phyloP scores from a whole-genome alignment of 2,797 vertebrate genomes.

The Sebastes kiyomatsui region DNA sequence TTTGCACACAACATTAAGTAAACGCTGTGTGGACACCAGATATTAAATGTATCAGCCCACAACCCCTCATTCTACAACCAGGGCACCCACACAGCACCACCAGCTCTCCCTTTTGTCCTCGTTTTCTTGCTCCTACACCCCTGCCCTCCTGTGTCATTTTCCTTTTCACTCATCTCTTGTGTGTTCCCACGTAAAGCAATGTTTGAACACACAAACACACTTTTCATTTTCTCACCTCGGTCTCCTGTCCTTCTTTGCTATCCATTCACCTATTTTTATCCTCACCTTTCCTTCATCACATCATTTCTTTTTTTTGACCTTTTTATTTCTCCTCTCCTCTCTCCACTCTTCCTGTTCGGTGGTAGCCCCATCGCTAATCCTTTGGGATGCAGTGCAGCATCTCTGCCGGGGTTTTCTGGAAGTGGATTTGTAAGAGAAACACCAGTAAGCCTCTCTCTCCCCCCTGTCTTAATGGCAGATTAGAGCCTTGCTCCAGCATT shows the following conservation, averaged over 20 bases:
- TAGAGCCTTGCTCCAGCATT: slow-evolving; percentile 71
- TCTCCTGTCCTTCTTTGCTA: background rate
- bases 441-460: slow-evolving; percentile 77
- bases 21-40: slow-evolving; percentile 37
- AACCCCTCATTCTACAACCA: slow-evolving; percentile 17
- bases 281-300: slow-evolving; percentile 21
- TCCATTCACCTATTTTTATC: slow-evolving; percentile 6
- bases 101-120: slow-evolving; percentile 30
- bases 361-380: slow-evolving; percentile 66
- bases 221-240: slow-evolving; percentile 1
- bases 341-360: slow-evolving; percentile 1
- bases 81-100: slow-evolving; percentile 45
- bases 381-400: slow-evolving; percentile 64
- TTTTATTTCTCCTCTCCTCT: background rate
- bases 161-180: slow-evolving; percentile 18
- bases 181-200: slow-evolving; percentile 29
- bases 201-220: slow-evolving; percentile 12
- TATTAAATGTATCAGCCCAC: slow-evolving; percentile 52
- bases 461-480: slow-evolving; percentile 82
- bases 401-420: slow-evolving; percentile 67
- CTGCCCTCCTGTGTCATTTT: slow-evolving; percentile 46
- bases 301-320: slow-evolving; percentile 29
- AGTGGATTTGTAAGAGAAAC: slow-evolving; percentile 85
- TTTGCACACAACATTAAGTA: slow-evolving; percentile 59
- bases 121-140: slow-evolving; percentile 32